Conservation (phyloP, 1,140 invertebrate species). For the Cotesia chilonis region DNA sequence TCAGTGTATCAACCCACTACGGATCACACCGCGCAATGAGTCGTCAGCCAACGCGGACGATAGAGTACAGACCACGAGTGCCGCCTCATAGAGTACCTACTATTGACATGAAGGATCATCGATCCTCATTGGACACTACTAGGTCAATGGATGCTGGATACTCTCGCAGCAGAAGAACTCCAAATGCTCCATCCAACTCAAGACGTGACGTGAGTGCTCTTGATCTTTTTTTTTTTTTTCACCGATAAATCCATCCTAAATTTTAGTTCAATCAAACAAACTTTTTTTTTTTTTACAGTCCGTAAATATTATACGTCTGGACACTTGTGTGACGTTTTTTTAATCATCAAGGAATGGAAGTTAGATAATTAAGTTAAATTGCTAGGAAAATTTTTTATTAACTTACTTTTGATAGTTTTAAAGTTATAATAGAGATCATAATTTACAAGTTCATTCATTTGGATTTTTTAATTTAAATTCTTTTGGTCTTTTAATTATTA, state of each 20-base stretch:
- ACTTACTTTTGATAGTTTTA: too few relatives aligned
- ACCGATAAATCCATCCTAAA: not conserved
- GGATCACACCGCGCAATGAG: conserved; percentile 44
- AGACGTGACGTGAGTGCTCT: conserved; percentile 65
- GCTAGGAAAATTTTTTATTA: too few relatives aligned
- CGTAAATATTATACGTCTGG: too few relatives aligned
- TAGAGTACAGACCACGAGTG: conserved; percentile 69
- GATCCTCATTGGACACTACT: conserved; percentile 26
- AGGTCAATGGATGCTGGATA: conserved; percentile 72
- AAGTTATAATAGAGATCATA: too few relatives aligned
- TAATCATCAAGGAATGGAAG: too few relatives aligned
- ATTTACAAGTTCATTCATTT: too few relatives aligned
- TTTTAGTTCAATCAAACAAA: not conserved
- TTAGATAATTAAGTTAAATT: too few relatives aligned
- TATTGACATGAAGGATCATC: conserved; percentile 66
- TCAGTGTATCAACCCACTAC: conserved; percentile 37
- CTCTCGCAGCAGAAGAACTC: conserved; percentile 78
- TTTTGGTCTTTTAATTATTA: too few relatives aligned
- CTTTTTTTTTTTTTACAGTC: too few relatives aligned
- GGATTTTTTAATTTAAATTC: too few relatives aligned
- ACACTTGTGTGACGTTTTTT: too few relatives aligned
- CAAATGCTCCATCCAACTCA: conserved; percentile 71
- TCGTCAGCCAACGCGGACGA: conserved; percentile 51
- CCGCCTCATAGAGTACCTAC: conserved; percentile 75
- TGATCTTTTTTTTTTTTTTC: not conserved